phyloP scores from a whole-genome alignment of 2,113 vertebrate species.

The Amphilophus citrinellus region DNA sequence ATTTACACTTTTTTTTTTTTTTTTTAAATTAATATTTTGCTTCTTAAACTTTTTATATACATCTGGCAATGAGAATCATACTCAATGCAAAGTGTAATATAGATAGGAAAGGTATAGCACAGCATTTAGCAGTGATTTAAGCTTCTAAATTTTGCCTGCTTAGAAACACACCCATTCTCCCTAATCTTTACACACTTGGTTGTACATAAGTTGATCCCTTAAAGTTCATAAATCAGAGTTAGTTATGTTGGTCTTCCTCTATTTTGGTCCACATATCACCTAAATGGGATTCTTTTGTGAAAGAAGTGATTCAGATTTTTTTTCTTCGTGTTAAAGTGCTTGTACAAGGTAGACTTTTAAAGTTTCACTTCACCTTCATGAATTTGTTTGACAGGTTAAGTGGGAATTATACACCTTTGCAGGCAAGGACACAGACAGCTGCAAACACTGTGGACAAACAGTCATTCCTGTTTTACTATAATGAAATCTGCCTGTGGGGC shows the following conservation, averaged over 20 bases:
- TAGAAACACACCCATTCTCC: not conserved
- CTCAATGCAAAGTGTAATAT: not conserved
- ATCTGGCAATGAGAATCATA: not conserved
- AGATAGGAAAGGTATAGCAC: not conserved
- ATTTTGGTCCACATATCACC: too few relatives aligned
- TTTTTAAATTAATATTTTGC: not conserved
- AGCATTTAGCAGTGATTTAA: not conserved
- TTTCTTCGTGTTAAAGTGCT: not conserved
- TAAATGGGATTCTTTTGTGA: too few relatives aligned
- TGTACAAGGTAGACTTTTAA: not conserved
- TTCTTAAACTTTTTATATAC: not conserved
- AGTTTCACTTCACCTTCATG: not conserved
- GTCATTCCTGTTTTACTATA: not conserved
- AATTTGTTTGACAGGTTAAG: not conserved
- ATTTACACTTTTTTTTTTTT: not conserved
- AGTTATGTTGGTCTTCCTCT: too few relatives aligned
- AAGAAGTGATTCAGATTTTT: not conserved
- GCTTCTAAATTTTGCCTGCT: not conserved
- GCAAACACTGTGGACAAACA: not conserved
- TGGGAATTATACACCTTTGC: not conserved
- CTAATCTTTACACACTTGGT: not conserved
- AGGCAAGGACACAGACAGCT: not conserved
- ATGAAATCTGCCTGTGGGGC: not conserved
- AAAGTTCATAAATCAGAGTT: fast-evolving
- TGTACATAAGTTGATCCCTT: not conserved